A percentile compares a stretch with the other conserved stretches of the same genome.
Evolutionary conservation across 2,797 vertebrate genomes (phyloP).

Genomic region (Falco concolor): DNA sequence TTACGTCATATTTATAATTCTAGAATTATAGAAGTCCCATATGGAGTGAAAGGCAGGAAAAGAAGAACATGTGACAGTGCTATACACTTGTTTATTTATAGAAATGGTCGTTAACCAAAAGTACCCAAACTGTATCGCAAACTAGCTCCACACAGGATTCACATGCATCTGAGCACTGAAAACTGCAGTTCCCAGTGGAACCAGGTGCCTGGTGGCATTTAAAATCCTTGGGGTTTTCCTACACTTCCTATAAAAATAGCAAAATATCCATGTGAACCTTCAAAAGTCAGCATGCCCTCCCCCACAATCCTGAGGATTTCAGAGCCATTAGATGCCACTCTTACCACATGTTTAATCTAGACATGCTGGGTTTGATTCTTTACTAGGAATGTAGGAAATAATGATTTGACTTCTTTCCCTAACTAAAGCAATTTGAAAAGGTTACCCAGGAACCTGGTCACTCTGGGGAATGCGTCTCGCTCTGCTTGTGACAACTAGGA

Average conservation of each 20-base stretch:
- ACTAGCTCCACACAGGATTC: not conserved
- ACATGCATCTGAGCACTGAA: not conserved
- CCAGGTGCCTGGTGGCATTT: not conserved
- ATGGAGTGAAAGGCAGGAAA: not conserved
- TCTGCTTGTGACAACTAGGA: not conserved
- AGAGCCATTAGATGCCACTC: conserved; percentile 4
- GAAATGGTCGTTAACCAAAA: not conserved
- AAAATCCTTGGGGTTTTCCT: not conserved
- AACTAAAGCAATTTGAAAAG: not conserved
- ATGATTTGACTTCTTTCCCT: not conserved
- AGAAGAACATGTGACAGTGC: not conserved
- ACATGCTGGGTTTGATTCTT: not conserved
- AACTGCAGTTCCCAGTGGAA: not conserved
- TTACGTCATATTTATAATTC: not conserved
- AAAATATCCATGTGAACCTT: not conserved
- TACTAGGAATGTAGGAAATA: not conserved
- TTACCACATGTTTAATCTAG: not conserved
- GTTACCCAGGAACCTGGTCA: not conserved
- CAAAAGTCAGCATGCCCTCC: not conserved
- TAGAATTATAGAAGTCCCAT: not conserved
- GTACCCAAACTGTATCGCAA: not conserved
- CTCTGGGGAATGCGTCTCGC: not conserved
- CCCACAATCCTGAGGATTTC: not conserved
- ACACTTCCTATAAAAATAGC: not conserved
- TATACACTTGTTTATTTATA: not conserved